Conservation (phyloP, 1,140 invertebrate genomes). For the Drosophila parvula region DNA sequence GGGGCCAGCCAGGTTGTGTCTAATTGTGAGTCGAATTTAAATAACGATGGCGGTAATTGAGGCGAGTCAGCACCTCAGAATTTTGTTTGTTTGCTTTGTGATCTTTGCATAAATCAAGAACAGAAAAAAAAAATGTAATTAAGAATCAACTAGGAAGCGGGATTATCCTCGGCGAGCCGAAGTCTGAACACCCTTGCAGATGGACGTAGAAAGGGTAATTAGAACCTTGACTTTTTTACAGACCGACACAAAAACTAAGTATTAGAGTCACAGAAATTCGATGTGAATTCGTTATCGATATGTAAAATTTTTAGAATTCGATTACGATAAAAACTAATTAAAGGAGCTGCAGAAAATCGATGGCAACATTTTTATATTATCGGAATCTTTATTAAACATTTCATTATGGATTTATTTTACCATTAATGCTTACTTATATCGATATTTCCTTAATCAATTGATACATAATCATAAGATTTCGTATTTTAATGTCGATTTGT, state of each 20-base stretch:
- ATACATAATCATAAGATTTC: too few relatives aligned
- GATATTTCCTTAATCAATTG: too few relatives aligned
- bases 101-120: constrained; percentile 68
- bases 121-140: constrained; percentile 31
- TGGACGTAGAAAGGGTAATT: not conserved
- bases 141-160: constrained; percentile 39
- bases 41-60: constrained; percentile 46
- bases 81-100: constrained; percentile 78
- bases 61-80: constrained; percentile 55
- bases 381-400: not conserved
- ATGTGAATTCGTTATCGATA: not conserved
- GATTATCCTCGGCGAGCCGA: constrained; percentile 27
- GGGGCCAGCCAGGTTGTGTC: constrained; percentile 49
- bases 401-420: not conserved
- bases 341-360: not conserved
- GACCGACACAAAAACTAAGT: not conserved
- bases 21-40: constrained; percentile 68
- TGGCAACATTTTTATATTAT: not conserved
- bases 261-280: not conserved
- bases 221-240: not conserved
- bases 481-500: not conserved
- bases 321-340: not conserved
- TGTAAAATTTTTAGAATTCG: not conserved
- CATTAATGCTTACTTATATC: not conserved
- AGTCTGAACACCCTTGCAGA: constrained; percentile 34